Evolutionary conservation across 2,797 vertebrate species (phyloP).

Genomic region (Alca torda): DNA sequence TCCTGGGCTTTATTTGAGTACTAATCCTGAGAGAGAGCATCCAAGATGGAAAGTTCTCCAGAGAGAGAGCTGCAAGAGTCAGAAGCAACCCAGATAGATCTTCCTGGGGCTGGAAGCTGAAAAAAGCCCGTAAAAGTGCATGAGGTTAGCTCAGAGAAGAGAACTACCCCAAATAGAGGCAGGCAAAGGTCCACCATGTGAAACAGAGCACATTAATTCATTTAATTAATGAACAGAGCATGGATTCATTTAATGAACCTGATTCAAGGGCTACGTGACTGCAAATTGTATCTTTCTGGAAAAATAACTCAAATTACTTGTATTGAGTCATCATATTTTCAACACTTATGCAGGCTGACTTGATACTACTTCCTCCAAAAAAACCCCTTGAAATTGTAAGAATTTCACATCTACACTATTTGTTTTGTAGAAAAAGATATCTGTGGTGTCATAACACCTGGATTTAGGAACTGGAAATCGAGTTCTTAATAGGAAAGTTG

Average conservation of each 20-base stretch:
- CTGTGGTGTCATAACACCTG: neutral
- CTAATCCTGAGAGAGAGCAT: neutral
- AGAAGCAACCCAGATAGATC: neutral
- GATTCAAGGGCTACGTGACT: neutral
- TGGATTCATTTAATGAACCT: neutral
- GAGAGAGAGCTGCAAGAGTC: neutral
- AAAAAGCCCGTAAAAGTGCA: accelerated
- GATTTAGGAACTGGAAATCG: neutral
- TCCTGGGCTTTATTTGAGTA: neutral
- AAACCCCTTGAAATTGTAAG: neutral
- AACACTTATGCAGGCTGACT: neutral
- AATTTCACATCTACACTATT: neutral
- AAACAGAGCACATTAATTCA: neutral
- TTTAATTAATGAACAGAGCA: neutral
- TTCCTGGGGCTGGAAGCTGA: neutral
- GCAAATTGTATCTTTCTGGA: neutral
- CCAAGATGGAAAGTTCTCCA: neutral
- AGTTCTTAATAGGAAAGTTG: neutral
- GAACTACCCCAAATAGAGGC: neutral
- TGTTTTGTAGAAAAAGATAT: neutral
- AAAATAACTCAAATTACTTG: neutral
- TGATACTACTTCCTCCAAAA: neutral
- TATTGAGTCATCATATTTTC: neutral
- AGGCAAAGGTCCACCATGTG: neutral
- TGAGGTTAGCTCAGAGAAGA: neutral